Evolutionary conservation across 2,888 invertebrate genomes (phyloP).

Genomic region (Catocala nupta): DNA sequence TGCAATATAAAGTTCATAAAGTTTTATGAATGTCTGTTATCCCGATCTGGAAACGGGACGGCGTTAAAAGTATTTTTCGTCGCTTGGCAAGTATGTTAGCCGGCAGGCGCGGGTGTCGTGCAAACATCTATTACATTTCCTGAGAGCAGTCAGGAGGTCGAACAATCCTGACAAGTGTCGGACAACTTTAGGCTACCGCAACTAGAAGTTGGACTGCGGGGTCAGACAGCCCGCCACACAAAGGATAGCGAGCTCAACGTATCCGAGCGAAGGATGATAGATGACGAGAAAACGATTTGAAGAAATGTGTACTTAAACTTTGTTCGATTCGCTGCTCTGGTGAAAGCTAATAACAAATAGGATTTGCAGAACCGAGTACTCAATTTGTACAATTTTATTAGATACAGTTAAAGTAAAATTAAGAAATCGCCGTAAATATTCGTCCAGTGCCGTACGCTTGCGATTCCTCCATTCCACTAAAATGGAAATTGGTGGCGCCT

Average conservation of each 20-base stretch:
- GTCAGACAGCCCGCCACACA: neutral
- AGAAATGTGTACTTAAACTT: neutral
- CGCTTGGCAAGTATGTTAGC: neutral
- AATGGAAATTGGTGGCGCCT: slow-evolving; percentile 62
- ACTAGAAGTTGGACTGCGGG: slow-evolving; percentile 2
- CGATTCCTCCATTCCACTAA: slow-evolving; percentile 55
- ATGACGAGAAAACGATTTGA: neutral
- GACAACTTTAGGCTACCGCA: slow-evolving; percentile 16
- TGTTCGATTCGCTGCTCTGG: neutral
- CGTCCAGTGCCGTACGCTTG: slow-evolving; percentile 31
- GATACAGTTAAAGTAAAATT: neutral
- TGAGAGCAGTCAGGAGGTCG: slow-evolving; percentile 5
- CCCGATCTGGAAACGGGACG: neutral
- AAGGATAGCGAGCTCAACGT: neutral
- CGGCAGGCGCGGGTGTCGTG: slow-evolving; percentile 1
- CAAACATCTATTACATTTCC: slow-evolving; percentile 10
- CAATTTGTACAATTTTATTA: no score
- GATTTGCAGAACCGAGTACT: neutral
- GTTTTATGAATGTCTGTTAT: neutral
- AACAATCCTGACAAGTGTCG: slow-evolving; percentile 15
- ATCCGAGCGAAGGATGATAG: neutral
- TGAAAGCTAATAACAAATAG: neutral
- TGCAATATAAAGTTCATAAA: neutral
- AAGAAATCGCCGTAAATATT: slow-evolving; percentile 15
- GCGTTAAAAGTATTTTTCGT: slow-evolving; percentile 1